phyloP scores from a whole-genome alignment of 2,113 vertebrate species.

The Edolisoma coerulescens region DNA sequence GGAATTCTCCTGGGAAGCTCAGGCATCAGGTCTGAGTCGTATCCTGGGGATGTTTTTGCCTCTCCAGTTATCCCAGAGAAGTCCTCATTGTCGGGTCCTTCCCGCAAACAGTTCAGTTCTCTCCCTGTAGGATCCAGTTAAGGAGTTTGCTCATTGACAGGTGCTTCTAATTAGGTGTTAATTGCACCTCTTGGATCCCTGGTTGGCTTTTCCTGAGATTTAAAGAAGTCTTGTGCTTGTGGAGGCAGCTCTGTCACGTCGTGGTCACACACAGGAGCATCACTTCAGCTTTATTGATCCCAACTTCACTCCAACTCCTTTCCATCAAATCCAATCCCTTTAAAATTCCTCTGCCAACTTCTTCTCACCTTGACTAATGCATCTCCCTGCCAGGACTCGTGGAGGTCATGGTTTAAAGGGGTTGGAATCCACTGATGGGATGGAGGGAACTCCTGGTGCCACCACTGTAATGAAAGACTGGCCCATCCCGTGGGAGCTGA shows the following conservation, averaged over 20 bases:
- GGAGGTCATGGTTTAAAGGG: not conserved
- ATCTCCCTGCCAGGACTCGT: not conserved
- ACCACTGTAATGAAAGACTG: not conserved
- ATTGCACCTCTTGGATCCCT: not conserved
- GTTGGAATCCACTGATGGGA: not conserved
- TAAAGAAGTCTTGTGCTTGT: not conserved
- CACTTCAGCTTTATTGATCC: not conserved
- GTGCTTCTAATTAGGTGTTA: not conserved
- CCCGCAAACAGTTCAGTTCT: not conserved
- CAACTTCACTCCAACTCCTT: not conserved
- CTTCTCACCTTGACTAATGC: not conserved
- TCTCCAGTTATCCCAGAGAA: not conserved
- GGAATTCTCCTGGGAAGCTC: not conserved
- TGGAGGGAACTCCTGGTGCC: not conserved
- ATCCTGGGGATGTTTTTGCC: rapidly evolving
- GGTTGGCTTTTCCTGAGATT: not conserved
- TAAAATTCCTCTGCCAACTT: not conserved
- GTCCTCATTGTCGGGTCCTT: not conserved
- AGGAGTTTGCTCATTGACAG: not conserved
- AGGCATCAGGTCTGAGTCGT: rapidly evolving
- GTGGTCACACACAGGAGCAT: rapidly evolving
- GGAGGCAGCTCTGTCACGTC: not conserved
- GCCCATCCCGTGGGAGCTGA: not conserved
- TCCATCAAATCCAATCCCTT: not conserved
- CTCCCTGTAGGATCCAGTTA: not conserved